Conservation (phyloP, 2,797 vertebrate genomes). For the Loriculus beryllinus region DNA sequence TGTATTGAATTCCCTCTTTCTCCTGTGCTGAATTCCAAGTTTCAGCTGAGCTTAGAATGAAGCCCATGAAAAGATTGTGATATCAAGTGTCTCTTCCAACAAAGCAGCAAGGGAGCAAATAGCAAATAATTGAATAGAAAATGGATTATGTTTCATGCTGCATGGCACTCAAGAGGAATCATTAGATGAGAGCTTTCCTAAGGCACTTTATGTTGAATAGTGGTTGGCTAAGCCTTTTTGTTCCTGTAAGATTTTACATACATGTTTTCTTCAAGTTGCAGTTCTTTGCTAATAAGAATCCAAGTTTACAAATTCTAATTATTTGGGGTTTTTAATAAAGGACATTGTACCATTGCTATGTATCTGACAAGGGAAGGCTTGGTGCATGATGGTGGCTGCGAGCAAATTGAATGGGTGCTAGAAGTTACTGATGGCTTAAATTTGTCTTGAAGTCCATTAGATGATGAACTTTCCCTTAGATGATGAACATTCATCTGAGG, state of each 20-base stretch:
- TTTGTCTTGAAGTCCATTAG: neutral
- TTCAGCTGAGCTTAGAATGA: neutral
- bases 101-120: neutral
- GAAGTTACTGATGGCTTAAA: neutral
- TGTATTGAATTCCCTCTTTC: neutral
- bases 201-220: neutral
- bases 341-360: neutral
- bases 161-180: neutral
- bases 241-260: neutral
- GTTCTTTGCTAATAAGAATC: neutral
- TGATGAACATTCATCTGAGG: neutral
- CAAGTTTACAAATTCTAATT: neutral
- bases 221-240: neutral
- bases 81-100: neutral
- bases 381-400: neutral
- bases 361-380: neutral
- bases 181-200: neutral
- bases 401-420: neutral
- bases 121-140: neutral
- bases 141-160: neutral
- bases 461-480: neutral
- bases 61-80: neutral
- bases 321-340: neutral
- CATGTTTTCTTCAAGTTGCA: neutral
- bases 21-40: neutral